These are phyloP conservation scores for Heliothis virescens DNA, from an alignment of 1,140 invertebrate species.

Conservation along the genomic window DNA sequence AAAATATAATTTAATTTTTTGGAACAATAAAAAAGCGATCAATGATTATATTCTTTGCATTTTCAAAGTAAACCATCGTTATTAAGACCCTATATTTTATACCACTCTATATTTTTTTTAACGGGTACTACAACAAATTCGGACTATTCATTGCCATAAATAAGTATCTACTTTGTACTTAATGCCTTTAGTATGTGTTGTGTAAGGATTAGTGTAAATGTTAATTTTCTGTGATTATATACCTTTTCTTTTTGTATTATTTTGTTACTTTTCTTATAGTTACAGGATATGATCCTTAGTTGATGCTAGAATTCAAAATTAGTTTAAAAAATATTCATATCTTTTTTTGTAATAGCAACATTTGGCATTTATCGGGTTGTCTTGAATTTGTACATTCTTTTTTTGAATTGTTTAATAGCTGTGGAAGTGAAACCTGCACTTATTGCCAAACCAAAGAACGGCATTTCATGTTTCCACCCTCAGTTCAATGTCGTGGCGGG, in stretches of 20 bases:
- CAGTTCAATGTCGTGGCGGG: slow-evolving; percentile 26
- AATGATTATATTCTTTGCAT: no score
- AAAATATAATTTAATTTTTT: background rate
- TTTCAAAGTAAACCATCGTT: background rate
- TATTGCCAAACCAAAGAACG: slow-evolving; percentile 63
- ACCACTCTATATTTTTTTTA: background rate
- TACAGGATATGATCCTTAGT: slow-evolving; percentile 78
- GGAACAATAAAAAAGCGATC: no score
- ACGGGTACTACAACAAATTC: slow-evolving; percentile 53
- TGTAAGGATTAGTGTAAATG: slow-evolving; percentile 69
- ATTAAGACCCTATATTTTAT: background rate
- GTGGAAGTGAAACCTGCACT: slow-evolving; percentile 35
- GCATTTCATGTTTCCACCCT: slow-evolving; percentile 54
- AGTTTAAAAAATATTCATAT: background rate
- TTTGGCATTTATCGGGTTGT: slow-evolving; percentile 56
- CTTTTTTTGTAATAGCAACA: slow-evolving; percentile 40
- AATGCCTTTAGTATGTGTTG: slow-evolving; percentile 53
- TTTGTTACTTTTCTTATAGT: slow-evolving; percentile 68
- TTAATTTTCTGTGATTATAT: slow-evolving; percentile 81
- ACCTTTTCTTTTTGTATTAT: slow-evolving; percentile 59
- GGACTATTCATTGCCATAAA: slow-evolving; percentile 78
- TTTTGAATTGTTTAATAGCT: slow-evolving; percentile 39
- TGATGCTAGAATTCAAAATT: slow-evolving; percentile 62
- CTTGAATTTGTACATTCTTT: slow-evolving; percentile 46
- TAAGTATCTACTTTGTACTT: slow-evolving; percentile 58